These are phyloP conservation scores for Ranitomeya imitator DNA, from an alignment of 2,113 vertebrate species.

Conservation along the genomic window DNA sequence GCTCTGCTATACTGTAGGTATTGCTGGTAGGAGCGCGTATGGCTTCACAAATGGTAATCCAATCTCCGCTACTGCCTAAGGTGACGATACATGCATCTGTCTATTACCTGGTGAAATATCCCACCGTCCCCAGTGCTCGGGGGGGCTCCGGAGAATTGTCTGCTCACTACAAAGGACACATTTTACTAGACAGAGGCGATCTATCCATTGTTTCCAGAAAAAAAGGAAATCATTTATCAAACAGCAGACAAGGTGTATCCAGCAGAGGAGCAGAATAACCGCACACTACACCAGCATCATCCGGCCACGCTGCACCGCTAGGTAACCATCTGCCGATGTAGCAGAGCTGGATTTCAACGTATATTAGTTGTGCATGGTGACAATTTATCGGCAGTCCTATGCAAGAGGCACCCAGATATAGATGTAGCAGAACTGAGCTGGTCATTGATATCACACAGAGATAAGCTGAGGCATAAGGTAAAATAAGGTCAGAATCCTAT, in stretches of 20 bases:
- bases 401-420: not conserved
- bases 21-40: not conserved
- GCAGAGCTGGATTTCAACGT: not conserved
- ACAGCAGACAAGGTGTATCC: constrained; percentile 19
- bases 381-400: not conserved
- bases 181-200: not conserved
- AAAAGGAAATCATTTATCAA: constrained; percentile 26
- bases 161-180: not conserved
- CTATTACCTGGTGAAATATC: constrained; percentile 5
- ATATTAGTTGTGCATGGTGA: not conserved
- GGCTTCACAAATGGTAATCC: constrained; percentile 17
- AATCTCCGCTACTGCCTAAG: constrained; percentile 8
- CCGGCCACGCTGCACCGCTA: not conserved
- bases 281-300: not conserved
- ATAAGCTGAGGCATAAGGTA: not conserved
- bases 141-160: not conserved
- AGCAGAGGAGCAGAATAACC: not conserved
- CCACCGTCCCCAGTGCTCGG: constrained; percentile 17
- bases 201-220: not conserved
- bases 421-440: not conserved
- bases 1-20: not conserved
- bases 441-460: not conserved
- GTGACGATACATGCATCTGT: constrained; percentile 6
- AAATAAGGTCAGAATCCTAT: too few species aligned
- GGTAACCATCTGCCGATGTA: not conserved